Conservation (phyloP, 2,797 vertebrate genomes). For the Dendrocincla fuliginosa region DNA sequence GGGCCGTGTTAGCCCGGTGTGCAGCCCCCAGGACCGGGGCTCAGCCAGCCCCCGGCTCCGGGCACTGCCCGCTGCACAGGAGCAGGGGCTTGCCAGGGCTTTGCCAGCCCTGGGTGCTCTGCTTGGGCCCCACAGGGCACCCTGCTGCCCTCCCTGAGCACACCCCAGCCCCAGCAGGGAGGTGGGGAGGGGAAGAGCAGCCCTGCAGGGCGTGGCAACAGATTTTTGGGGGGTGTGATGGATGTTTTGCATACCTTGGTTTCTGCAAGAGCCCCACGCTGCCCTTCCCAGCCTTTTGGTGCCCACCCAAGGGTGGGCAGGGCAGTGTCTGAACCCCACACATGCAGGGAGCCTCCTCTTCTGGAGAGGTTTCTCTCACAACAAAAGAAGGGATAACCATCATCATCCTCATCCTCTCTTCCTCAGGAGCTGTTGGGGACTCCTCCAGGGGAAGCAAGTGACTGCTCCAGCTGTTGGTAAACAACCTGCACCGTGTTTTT, state of each 20-base stretch:
- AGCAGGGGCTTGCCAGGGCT: rapidly evolving
- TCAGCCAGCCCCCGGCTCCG: background rate
- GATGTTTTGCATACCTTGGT: background rate
- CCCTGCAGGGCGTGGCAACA: rapidly evolving
- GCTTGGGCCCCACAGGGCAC: too few relatives aligned
- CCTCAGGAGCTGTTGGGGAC: background rate
- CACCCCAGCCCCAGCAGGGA: background rate
- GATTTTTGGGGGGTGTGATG: rapidly evolving
- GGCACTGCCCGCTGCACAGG: background rate
- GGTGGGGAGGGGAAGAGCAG: background rate
- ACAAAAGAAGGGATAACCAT: background rate
- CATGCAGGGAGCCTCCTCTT: rapidly evolving
- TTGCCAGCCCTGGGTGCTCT: background rate
- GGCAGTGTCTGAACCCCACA: rapidly evolving
- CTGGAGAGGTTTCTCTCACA: background rate
- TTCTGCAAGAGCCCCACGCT: too few relatives aligned
- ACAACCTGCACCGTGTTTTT: background rate
- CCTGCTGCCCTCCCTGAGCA: background rate
- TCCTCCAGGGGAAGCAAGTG: background rate
- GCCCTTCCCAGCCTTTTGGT: background rate
- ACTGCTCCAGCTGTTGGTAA: background rate
- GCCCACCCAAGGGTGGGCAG: rapidly evolving
- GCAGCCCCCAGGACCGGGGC: rapidly evolving
- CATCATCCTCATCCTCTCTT: background rate
- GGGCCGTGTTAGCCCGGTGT: rapidly evolving